Evolutionary conservation across 2,888 invertebrate species (phyloP).

Genomic region (Amiota minor): DNA sequence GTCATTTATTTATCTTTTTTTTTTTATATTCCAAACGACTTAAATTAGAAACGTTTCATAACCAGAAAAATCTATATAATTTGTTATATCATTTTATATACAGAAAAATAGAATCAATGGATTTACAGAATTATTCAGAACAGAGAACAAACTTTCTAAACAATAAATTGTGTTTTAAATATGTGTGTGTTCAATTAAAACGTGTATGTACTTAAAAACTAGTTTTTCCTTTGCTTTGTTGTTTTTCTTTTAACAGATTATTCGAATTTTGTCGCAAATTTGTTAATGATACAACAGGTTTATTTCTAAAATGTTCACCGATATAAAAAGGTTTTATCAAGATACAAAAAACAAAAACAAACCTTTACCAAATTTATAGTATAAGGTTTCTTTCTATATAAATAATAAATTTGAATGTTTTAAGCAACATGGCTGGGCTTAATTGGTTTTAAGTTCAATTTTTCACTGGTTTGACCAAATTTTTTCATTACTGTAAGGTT

Average conservation of each 20-base stretch:
- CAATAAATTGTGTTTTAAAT: too few species aligned
- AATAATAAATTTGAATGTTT: conserved; percentile 17
- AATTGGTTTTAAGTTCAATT: conserved; percentile 1
- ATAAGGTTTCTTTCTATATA: neutral
- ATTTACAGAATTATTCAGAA: neutral
- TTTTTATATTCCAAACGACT: conserved; percentile 36
- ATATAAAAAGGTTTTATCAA: too few species aligned
- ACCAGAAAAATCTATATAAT: neutral
- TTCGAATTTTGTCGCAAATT: neutral
- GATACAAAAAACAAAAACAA: too few species aligned
- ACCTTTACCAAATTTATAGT: too few species aligned
- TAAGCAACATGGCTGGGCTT: conserved; percentile 45
- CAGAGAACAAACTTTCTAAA: too few species aligned
- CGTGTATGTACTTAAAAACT: conserved; percentile 32
- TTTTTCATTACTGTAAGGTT: neutral
- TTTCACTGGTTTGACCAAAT: conserved; percentile 28
- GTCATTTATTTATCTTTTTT: conserved; percentile 33
- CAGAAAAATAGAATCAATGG: conserved; percentile 34
- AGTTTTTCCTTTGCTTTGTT: conserved; percentile 35
- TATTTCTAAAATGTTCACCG: too few species aligned
- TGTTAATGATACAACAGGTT: too few species aligned
- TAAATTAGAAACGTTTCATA: conserved; percentile 40
- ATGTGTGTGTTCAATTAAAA: conserved; percentile 14
- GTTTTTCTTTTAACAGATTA: conserved; percentile 11
- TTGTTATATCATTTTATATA: conserved; percentile 35